Base-by-base conservation (phyloP, 2,797 vertebrate genomes). In the Crenichthys baileyi region DNA sequence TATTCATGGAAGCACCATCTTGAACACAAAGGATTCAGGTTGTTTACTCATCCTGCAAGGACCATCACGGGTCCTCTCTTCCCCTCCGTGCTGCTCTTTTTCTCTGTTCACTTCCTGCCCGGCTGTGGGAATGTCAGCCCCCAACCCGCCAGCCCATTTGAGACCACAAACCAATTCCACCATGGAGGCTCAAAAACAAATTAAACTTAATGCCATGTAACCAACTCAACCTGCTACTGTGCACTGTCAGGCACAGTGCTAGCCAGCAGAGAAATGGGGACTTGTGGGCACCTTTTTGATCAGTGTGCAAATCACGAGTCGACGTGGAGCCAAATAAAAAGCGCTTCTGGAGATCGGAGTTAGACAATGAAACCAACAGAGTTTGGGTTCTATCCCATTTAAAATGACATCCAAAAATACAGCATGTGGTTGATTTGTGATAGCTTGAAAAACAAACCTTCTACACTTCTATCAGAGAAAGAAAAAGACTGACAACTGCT, bases 151-250 rank as follows among this genome's bases (percentile, higher is more conserved):
- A 77, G 87, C 85, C 83, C 80, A 90, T 87, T 88, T 83, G 83
- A 74, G 86, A 83, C 79, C 84, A 81, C 90, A 90, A 94, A 94
- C 90, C 93, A 94, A 95, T 94, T 95, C 91, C 87, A 89, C 89
- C 89, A 89, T 89, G 89, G 88, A 90, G 88, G 81, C 89, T 89
- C 83, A 75, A 89, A 91, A 89, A 94, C 92, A 94, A 94, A 95
- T 95, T 86, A 93, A 93, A 95, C 90, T 76, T 88, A 93, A 95
- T 91, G 91, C 89, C 90, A 90, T 76, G 89, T 88, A 91, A 91
- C 91, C 90, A 90, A 91, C 82, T 83, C 80, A 55, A 83, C 75
- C 61, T 83, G 83, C 79, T 48, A 80, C 81, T 70, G 83, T 68
- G 79, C 75, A 73, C 72, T 31, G 50, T 73, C 68, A 79, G 83